Evolutionary conservation across 2,797 vertebrate species (phyloP).

Genomic region (Petrocephalus schoutedeni): DNA sequence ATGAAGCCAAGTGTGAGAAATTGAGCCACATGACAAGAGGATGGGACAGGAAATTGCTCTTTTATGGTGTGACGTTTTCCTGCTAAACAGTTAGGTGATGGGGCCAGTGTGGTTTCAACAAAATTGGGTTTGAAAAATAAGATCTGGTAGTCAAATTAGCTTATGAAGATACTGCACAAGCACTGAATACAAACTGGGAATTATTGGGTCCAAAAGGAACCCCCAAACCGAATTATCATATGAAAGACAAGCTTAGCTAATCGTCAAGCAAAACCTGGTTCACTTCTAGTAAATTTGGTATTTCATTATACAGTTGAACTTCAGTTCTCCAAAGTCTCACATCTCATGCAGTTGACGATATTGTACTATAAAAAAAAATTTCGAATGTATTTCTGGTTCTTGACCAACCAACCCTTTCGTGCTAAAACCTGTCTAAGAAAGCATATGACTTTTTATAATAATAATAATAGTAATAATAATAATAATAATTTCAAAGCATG

Average conservation of each 20-base stretch:
- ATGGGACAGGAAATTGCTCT: too few relatives aligned
- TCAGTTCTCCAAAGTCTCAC: too few relatives aligned
- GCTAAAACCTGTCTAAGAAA: too few relatives aligned
- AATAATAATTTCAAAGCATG: too few relatives aligned
- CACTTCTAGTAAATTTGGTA: not conserved
- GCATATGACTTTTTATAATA: too few relatives aligned
- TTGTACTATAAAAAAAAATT: too few relatives aligned
- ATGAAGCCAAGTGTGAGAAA: too few relatives aligned
- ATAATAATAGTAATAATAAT: too few relatives aligned
- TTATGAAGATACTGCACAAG: not conserved
- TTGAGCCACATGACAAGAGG: too few relatives aligned
- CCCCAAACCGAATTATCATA: not conserved
- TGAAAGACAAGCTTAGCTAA: not conserved
- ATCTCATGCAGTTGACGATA: too few relatives aligned
- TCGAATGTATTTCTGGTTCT: too few relatives aligned
- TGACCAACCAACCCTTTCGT: too few relatives aligned
- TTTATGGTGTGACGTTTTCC: not conserved
- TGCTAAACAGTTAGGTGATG: not conserved
- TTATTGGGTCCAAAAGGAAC: not conserved
- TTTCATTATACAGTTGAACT: not conserved
- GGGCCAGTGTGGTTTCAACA: not conserved
- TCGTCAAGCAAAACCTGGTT: not conserved
- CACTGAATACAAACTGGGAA: not conserved
- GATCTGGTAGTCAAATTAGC: not conserved
- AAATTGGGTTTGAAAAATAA: not conserved